Conservation (phyloP, 2,888 invertebrate species). For the Micoletzkya japonica region DNA sequence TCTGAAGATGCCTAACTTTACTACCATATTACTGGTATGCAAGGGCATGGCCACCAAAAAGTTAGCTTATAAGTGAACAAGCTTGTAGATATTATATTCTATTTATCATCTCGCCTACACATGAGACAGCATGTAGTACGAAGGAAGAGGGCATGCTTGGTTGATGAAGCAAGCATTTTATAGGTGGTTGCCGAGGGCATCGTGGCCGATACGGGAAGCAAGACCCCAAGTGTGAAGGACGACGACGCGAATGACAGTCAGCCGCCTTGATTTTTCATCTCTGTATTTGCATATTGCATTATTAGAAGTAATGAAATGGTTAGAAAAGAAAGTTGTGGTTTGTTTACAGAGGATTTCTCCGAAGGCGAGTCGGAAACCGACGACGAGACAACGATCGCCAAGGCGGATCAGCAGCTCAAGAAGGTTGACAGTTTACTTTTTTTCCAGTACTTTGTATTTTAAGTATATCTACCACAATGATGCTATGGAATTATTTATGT, state of each 20-base stretch:
- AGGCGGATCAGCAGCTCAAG: slow-evolving; percentile 38
- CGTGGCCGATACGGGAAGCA: slow-evolving; percentile 34
- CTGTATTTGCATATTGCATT: not conserved
- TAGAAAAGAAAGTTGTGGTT: not conserved
- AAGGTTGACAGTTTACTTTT: no score
- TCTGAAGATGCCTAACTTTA: not conserved
- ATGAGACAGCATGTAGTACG: no score
- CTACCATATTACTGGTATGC: not conserved
- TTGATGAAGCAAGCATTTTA: not conserved
- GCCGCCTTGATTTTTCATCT: not conserved
- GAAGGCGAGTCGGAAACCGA: slow-evolving; percentile 39
- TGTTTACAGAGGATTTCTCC: slow-evolving; percentile 31
- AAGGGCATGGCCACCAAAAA: no score
- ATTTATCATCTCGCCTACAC: no score
- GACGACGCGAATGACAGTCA: slow-evolving; percentile 29
- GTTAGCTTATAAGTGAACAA: no score
- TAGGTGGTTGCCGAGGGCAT: slow-evolving; percentile 53
- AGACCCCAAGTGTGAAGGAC: slow-evolving; percentile 34
- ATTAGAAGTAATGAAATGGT: slow-evolving; percentile 9
- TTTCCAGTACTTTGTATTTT: not conserved
- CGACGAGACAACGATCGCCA: slow-evolving; percentile 50
- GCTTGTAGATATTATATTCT: no score
- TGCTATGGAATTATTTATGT: slow-evolving; percentile 73
- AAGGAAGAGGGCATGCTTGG: no score
- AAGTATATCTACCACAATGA: slow-evolving; percentile 78